These are phyloP conservation scores for Andrena marginata DNA, from an alignment of 2,888 invertebrate genomes.

Conservation along the genomic window DNA sequence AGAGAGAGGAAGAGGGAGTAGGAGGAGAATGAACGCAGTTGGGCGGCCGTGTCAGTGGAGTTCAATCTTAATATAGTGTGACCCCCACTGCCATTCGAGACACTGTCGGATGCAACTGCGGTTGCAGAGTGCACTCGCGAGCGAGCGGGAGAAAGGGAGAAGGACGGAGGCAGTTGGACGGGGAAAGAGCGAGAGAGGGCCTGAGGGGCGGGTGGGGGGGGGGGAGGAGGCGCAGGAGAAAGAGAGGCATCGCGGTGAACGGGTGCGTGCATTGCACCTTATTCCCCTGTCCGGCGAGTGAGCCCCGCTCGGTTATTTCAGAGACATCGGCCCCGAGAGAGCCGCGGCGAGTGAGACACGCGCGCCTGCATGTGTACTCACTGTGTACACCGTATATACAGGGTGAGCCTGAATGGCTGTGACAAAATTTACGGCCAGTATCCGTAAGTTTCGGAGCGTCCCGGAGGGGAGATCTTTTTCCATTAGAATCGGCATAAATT, in stretches of 20 bases:
- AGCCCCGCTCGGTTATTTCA: slow-evolving; percentile 75
- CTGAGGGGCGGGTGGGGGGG: not conserved
- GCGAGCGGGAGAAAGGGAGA: slow-evolving; percentile 35
- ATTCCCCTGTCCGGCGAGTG: slow-evolving; percentile 73
- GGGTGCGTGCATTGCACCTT: slow-evolving; percentile 76
- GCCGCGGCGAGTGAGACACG: slow-evolving; percentile 50
- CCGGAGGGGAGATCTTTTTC: too few relatives aligned
- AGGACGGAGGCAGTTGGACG: slow-evolving; percentile 8
- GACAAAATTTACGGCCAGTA: not conserved
- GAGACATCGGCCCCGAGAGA: slow-evolving; percentile 73
- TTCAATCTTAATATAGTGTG: slow-evolving; percentile 85
- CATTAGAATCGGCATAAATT: too few relatives aligned
- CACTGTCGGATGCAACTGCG: slow-evolving; percentile 74
- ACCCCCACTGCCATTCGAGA: slow-evolving; percentile 83
- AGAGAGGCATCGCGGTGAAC: slow-evolving; percentile 62
- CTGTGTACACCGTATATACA: slow-evolving; percentile 16
- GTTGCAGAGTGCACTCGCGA: slow-evolving; percentile 54
- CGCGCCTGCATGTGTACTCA: slow-evolving; percentile 13
- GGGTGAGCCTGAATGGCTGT: slow-evolving; percentile 15
- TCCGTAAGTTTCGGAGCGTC: too few relatives aligned
- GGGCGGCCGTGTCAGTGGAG: slow-evolving; percentile 83
- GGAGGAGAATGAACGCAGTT: slow-evolving; percentile 71
- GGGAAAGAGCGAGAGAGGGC: slow-evolving; percentile 20
- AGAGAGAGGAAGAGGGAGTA: slow-evolving; percentile 61
- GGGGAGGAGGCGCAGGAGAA: slow-evolving; percentile 36